These are phyloP conservation scores for Bombycilla garrulus DNA, from an alignment of 2,113 vertebrate genomes.

Conservation along the genomic window DNA sequence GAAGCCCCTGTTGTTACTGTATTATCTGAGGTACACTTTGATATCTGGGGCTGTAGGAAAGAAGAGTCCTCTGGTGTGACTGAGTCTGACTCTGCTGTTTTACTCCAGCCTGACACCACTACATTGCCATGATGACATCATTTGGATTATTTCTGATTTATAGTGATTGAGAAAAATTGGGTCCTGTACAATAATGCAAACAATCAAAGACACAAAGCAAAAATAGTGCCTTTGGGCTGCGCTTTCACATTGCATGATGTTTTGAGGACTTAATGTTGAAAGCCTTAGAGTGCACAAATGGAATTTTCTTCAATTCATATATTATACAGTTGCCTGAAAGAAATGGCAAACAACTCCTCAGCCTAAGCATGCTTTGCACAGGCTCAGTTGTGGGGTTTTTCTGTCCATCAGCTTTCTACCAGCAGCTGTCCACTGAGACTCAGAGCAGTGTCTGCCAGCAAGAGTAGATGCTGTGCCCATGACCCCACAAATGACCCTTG, in stretches of 20 bases:
- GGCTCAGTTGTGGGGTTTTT: not conserved
- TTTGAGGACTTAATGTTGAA: constrained; percentile 32
- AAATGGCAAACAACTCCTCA: constrained; percentile 28
- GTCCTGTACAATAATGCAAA: constrained; percentile 48
- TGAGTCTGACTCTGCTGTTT: not conserved
- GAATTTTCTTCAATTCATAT: constrained; percentile 42
- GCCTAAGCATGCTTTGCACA: not conserved
- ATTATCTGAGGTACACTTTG: not conserved
- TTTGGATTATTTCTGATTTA: constrained; percentile 64
- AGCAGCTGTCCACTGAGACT: not conserved
- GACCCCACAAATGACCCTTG: not conserved
- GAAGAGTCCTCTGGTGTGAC: not conserved
- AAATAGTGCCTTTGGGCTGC: constrained; percentile 3
- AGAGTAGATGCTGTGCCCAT: not conserved
- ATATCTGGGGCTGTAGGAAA: not conserved
- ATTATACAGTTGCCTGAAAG: constrained; percentile 42
- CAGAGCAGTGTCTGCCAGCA: not conserved
- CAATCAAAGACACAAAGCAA: constrained; percentile 44
- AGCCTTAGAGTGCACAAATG: constrained; percentile 20
- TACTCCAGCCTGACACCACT: constrained; percentile 20
- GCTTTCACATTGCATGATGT: not conserved
- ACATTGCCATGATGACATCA: constrained; percentile 41
- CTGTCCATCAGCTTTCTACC: not conserved
- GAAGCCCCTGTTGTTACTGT: not conserved
- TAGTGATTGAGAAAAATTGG: constrained; percentile 56